Conservation (phyloP, 2,113 vertebrate species). For the Conger conger region DNA sequence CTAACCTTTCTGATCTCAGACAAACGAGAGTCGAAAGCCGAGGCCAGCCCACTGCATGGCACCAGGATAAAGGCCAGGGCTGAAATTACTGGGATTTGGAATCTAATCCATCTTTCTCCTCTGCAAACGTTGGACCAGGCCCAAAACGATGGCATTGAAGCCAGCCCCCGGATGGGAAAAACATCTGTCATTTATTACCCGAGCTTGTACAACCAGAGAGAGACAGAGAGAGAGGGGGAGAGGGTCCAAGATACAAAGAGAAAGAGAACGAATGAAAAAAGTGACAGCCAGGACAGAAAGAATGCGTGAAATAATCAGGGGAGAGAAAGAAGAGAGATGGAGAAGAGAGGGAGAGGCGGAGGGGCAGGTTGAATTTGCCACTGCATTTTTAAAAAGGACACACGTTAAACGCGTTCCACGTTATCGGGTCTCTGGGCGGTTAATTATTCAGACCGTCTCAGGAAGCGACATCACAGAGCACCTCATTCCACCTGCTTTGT, state of each 20-base stretch:
- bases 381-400: conserved; percentile 27
- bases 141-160: conserved; percentile 15
- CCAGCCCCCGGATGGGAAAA: conserved; percentile 1
- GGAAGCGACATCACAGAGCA: background rate
- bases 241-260: background rate
- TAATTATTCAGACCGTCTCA: conserved; percentile 25
- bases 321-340: background rate
- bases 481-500: background rate
- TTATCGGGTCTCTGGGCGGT: background rate
- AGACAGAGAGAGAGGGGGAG: background rate
- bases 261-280: background rate
- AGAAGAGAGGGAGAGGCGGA: background rate
- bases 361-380: background rate
- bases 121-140: conserved; percentile 5
- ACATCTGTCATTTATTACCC: conserved; percentile 30
- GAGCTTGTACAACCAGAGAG: conserved; percentile 15
- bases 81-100: background rate
- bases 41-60: background rate
- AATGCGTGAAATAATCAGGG: background rate
- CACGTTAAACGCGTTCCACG: background rate
- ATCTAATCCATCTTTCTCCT: conserved; percentile 1
- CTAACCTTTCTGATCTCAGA: conserved; percentile 3
- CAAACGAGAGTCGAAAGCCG: background rate
- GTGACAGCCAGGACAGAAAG: background rate
- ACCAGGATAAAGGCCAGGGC: background rate